A percentile compares a stretch with the other conserved stretches of the same genome.
These are phyloP conservation scores for Neolamprologus toae DNA, from an alignment of 2,113 vertebrate species.

Conservation along the genomic window DNA sequence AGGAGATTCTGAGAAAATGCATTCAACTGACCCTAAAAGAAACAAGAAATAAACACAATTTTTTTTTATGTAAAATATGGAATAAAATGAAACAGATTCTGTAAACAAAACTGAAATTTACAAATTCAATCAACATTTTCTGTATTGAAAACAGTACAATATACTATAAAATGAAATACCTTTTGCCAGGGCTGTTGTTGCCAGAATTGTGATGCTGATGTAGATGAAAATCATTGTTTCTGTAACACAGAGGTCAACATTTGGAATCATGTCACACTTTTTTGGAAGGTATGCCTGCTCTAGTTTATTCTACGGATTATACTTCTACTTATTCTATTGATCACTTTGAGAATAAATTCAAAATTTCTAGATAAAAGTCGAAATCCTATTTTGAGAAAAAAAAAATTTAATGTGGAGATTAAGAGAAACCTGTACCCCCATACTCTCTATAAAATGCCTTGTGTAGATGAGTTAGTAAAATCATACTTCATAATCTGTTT, in stretches of 20 bases:
- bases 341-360: not conserved
- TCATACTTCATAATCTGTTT: not conserved
- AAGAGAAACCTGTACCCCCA: not conserved
- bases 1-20: not conserved
- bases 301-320: accelerated
- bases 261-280: not conserved
- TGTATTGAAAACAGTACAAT: not conserved
- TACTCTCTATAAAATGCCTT: not conserved
- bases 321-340: not conserved
- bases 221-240: not conserved
- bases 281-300: not conserved
- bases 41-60: accelerated
- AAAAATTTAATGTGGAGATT: not conserved
- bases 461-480: not conserved
- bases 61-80: not conserved
- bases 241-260: not conserved
- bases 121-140: not conserved
- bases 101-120: not conserved
- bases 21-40: not conserved
- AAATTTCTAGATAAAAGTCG: not conserved
- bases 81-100: accelerated
- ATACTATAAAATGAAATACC: not conserved
- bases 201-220: not conserved
- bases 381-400: not conserved
- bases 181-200: not conserved